Conservation (phyloP, 2,888 invertebrate genomes). For the Drosophila pseudotakahashii region DNA sequence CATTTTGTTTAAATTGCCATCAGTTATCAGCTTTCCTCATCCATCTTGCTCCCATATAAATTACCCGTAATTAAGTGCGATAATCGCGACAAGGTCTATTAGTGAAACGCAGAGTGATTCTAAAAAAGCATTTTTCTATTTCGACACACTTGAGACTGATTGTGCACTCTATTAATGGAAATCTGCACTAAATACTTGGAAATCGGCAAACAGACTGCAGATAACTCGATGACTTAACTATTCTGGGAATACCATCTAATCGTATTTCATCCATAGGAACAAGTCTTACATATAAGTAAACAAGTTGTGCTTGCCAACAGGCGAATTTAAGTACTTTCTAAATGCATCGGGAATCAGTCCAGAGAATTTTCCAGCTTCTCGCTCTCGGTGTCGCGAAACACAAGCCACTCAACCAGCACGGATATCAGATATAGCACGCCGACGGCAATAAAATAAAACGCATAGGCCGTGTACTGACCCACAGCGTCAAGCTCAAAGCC, state of each 20-base stretch:
- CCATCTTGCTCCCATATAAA: neutral
- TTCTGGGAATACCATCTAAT: constrained; percentile 21
- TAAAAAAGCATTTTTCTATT: constrained; percentile 29
- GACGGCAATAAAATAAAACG: constrained; percentile 81
- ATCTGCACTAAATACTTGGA: constrained; percentile 23
- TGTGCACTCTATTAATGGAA: constrained; percentile 29
- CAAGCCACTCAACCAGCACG: constrained; percentile 73
- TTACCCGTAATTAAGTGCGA: constrained; percentile 4
- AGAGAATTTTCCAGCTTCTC: constrained; percentile 46
- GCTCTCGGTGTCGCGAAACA: constrained; percentile 20
- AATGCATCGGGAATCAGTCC: constrained; percentile 37
- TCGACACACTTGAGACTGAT: constrained; percentile 21
- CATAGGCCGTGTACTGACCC: constrained; percentile 82
- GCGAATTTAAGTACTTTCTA: constrained; percentile 42
- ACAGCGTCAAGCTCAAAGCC: constrained; percentile 77
- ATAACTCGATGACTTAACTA: constrained; percentile 4
- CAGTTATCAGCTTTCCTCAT: neutral
- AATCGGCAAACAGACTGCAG: constrained; percentile 7
- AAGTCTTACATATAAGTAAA: constrained; percentile 11
- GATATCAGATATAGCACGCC: constrained; percentile 78
- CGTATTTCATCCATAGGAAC: constrained; percentile 14
- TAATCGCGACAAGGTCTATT: constrained; percentile 9
- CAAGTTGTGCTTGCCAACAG: constrained; percentile 1
- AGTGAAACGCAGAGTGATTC: constrained; percentile 4
- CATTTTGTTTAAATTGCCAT: neutral